A percentile compares a stretch with the other conserved stretches of the same genome.
Conservation (phyloP, 2,797 vertebrate species). For the Dromococcyx pavoninus region DNA sequence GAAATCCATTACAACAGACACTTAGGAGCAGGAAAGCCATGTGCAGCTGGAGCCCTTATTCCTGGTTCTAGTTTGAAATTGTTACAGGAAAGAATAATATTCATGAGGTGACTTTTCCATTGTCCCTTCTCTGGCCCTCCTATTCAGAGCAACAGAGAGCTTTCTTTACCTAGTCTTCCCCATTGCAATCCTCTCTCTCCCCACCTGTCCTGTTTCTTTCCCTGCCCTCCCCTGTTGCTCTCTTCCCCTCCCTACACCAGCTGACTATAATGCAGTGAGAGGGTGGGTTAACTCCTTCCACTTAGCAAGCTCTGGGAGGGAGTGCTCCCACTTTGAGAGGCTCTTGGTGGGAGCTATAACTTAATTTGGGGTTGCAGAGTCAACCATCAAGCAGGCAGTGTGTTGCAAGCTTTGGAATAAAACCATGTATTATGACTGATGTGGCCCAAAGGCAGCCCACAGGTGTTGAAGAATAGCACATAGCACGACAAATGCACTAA, state of each 20-base stretch:
- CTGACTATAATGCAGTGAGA: not conserved
- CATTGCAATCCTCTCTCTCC: not conserved
- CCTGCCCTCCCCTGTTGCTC: not conserved
- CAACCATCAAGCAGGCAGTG: not conserved
- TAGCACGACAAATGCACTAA: not conserved
- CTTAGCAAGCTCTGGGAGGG: not conserved
- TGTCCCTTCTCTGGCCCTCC: not conserved
- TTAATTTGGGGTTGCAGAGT: not conserved
- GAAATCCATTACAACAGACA: not conserved
- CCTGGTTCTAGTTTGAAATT: not conserved
- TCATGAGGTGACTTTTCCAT: not conserved
- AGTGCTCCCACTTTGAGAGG: not conserved
- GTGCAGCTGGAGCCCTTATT: not conserved
- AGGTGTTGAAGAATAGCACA: not conserved
- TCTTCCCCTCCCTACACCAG: not conserved
- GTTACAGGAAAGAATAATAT: not conserved
- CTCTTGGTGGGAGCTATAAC: not conserved
- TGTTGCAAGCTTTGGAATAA: not conserved
- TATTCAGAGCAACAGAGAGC: not conserved
- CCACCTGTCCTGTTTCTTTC: not conserved
- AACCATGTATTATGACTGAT: not conserved
- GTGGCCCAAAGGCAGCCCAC: not conserved
- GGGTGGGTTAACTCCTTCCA: not conserved
- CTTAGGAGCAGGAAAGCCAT: not conserved
- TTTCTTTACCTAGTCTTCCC: not conserved